phyloP scores from a whole-genome alignment of 1,140 invertebrate species.

The Helicoverpa zea region DNA sequence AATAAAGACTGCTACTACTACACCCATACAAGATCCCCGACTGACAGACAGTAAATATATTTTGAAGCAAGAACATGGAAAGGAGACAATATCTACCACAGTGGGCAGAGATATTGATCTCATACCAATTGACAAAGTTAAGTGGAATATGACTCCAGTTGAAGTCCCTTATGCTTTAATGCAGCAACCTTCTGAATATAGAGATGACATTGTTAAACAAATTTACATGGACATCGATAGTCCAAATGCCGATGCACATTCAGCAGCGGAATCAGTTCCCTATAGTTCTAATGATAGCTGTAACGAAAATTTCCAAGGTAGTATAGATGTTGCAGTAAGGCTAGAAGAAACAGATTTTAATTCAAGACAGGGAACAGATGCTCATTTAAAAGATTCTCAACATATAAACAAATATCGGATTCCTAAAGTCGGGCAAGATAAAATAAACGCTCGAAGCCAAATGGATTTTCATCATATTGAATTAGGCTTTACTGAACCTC shows the following conservation, averaged over 20 bases:
- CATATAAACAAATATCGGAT: background rate
- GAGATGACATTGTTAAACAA: constrained; percentile 59
- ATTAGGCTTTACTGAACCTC: background rate
- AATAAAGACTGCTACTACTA: constrained; percentile 65
- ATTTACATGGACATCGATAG: constrained; percentile 66
- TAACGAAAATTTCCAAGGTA: no score
- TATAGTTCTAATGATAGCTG: no score
- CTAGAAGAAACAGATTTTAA: no score
- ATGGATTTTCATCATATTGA: constrained; percentile 15
- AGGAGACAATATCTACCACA: constrained; percentile 58
- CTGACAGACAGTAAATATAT: constrained; percentile 71
- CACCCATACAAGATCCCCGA: constrained; percentile 72
- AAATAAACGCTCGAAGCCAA: background rate
- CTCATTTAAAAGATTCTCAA: no score
- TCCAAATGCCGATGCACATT: constrained; percentile 50
- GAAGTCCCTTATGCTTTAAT: constrained; percentile 62
- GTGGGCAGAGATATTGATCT: constrained; percentile 64
- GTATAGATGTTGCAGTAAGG: no score
- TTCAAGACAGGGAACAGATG: no score
- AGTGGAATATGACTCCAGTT: constrained; percentile 61
- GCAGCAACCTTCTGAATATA: constrained; percentile 49
- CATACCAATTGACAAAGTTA: constrained; percentile 59
- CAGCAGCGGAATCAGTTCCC: background rate
- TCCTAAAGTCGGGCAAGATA: constrained; percentile 15
- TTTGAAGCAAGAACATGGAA: constrained; percentile 57